These are phyloP conservation scores for Stichodactyla mertensii DNA, from an alignment of 64 coral and sea anemone genomes.

Conservation along the genomic window DNA sequence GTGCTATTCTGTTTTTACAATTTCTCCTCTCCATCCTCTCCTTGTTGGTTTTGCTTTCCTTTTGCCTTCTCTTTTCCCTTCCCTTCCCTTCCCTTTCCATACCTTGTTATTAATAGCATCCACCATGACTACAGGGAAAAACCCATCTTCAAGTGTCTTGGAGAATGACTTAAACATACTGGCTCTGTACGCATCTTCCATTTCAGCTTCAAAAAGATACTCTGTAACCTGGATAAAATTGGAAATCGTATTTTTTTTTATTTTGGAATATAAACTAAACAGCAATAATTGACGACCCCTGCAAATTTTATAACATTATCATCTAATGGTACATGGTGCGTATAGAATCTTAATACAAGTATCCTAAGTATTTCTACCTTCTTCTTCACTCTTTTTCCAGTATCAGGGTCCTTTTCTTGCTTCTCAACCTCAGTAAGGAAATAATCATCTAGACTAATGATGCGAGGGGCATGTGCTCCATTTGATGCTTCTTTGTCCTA, in stretches of 20 bases:
- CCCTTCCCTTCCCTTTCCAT: not conserved
- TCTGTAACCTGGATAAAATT: conserved; percentile 63
- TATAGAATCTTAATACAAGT: not conserved
- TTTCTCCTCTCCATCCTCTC: too few relatives aligned
- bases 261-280: too few relatives aligned
- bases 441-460: conserved; percentile 89
- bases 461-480: conserved; percentile 84
- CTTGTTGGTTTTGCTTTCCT: too few relatives aligned
- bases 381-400: conserved; percentile 79
- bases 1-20: too few relatives aligned
- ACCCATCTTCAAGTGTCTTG: conserved; percentile 91
- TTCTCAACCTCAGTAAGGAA: conserved; percentile 94
- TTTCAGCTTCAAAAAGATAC: conserved; percentile 92
- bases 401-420: conserved; percentile 87
- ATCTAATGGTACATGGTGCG: too few relatives aligned
- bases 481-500: conserved; percentile 92
- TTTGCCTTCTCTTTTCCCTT: not conserved
- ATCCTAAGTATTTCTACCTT: conserved; percentile 42
- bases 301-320: not conserved
- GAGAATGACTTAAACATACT: conserved; percentile 92
- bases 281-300: not conserved
- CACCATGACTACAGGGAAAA: conserved; percentile 91
- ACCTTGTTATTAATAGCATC: conserved; percentile 97
- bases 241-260: not conserved
- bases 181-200: conserved; percentile 78